Base-by-base conservation (phyloP, 2,888 invertebrate genomes). In the Plagiodera versicolora region DNA sequence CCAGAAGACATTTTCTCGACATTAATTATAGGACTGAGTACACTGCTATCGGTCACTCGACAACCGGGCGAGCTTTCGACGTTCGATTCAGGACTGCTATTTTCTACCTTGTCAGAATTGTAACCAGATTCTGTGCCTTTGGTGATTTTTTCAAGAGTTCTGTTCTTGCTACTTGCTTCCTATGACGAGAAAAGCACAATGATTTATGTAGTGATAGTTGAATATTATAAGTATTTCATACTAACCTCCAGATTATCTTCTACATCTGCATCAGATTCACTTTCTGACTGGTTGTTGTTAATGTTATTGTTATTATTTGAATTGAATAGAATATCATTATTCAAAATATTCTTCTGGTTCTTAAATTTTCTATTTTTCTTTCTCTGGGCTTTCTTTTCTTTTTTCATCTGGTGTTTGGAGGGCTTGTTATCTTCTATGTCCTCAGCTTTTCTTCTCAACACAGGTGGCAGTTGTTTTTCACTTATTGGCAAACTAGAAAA, bases 231-330 rank as follows among this genome's bases (percentile, higher is more conserved):
- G 3, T 24, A 24, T 24, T 24, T 5, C 24, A 24, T 11, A 63
- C 60, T 60, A 66, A 76, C 87, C 65, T 89, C 87, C 0, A 88
- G 79, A 74, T 92, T 92, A 73, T 92, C 92, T 77, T 92, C 92
- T 0, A 92, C 85, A 73, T 92, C 92, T 0, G 92, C 91, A 74
- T 92, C 92, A 1, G 90, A 91, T 73, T 89, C 87, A n/a, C 85
- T 84, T 16, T 86, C 85, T 0, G 86, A 86, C 75, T 85, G 85
- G 67, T 73, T 84, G 66, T 2, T 44, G 10, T 24, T 20, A 10
- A 17, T 85, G 67, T 73, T 84, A 67, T 2, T 44, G 10, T 24
- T 20, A 10, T 20, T 53, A 4, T 44, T 44, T 11, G 39, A 39
- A 11, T 44, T 11, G 24, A 53, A 53, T 24, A 24, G 14, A 1